Conservation (phyloP, 1,140 invertebrate species). For the Potamilus streckersoni region DNA sequence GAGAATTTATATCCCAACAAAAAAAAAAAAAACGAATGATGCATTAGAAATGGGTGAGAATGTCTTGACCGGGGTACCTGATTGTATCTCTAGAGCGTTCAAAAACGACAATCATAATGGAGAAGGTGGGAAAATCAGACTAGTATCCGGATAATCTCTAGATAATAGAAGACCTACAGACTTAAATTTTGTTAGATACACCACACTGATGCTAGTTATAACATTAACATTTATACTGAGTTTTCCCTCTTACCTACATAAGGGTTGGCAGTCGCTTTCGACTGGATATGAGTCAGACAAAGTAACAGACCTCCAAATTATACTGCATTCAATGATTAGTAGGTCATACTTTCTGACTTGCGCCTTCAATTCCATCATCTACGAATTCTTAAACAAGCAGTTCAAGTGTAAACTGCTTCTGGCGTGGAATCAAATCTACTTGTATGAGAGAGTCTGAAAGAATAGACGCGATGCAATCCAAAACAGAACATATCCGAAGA, state of each 20-base stretch:
- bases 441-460: too few relatives aligned
- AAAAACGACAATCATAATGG: background rate
- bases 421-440: background rate
- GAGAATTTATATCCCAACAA: background rate
- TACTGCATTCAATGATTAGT: conserved; percentile 37
- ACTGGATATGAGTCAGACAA: conserved; percentile 2
- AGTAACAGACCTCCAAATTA: conserved; percentile 23
- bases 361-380: conserved; percentile 37
- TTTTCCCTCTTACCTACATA: conserved; percentile 15
- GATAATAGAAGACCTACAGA: conserved; percentile 22
- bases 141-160: background rate
- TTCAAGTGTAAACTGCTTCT: conserved; percentile 18
- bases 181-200: conserved; percentile 15
- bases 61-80: background rate
- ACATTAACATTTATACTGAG: conserved; percentile 25
- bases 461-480: too few relatives aligned
- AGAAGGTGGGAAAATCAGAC: background rate
- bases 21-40: background rate
- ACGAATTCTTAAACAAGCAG: conserved; percentile 43
- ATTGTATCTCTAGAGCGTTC: background rate
- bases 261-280: conserved; percentile 1
- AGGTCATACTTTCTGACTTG: conserved; percentile 42
- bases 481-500: too few relatives aligned
- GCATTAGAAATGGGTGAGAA: background rate
- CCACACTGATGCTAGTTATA: conserved; percentile 25